Conservation (phyloP, 2,113 vertebrate genomes). For the Regulus satrapa region DNA sequence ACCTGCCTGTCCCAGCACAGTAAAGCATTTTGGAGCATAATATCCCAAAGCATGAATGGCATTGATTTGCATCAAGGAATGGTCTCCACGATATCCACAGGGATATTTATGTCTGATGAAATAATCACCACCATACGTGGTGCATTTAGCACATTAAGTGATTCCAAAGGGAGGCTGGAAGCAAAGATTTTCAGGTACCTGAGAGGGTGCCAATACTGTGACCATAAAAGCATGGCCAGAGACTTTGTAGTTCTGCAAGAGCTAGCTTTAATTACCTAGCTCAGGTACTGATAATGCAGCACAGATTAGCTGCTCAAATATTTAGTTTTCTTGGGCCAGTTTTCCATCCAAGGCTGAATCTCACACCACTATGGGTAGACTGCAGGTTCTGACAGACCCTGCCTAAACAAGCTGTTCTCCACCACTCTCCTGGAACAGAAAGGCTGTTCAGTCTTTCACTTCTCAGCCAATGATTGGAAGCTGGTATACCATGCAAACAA, state of each 20-base stretch:
- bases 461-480: background rate
- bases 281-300: background rate
- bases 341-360: background rate
- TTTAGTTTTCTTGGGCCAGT: constrained; percentile 19
- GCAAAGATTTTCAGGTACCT: background rate
- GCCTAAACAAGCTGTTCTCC: background rate
- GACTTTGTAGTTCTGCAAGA: background rate
- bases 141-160: background rate
- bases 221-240: background rate
- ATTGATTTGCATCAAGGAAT: background rate
- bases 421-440: background rate
- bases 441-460: background rate
- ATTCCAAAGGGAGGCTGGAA: background rate
- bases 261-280: background rate
- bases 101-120: background rate
- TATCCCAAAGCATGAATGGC: background rate
- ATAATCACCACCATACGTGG: background rate
- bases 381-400: background rate
- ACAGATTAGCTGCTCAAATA: constrained; percentile 56
- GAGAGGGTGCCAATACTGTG: background rate
- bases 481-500: background rate
- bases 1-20: background rate
- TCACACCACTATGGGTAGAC: background rate
- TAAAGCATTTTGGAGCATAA: background rate
- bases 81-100: background rate